Percentiles rank a stretch among this genome's conserved stretches.
These are phyloP conservation scores for Tetranychus truncatus DNA, from an alignment of 2,888 invertebrate genomes.

Conservation along the genomic window DNA sequence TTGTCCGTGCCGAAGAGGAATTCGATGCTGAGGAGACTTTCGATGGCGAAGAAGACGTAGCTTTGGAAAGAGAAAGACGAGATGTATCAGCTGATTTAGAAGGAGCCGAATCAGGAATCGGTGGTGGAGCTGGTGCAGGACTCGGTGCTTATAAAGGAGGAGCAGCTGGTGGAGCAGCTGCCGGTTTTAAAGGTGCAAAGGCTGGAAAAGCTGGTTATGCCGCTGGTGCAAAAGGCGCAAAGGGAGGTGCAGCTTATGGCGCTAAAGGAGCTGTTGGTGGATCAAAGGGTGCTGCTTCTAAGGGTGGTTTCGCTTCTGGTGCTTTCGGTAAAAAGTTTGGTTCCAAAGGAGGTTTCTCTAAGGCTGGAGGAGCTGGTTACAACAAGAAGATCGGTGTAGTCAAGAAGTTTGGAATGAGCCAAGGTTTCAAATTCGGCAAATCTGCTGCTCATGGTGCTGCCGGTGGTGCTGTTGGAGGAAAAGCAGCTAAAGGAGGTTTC, in stretches of 20 bases:
- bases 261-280: conserved; percentile 13
- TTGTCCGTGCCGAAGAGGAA: not conserved
- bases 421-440: conserved; percentile 19
- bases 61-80: not conserved
- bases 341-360: conserved; percentile 14
- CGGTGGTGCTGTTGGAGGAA: conserved; percentile 16
- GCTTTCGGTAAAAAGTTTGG: conserved; percentile 18
- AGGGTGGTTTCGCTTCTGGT: conserved; percentile 14
- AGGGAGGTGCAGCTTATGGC: conserved; percentile 12
- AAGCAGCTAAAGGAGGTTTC: not conserved
- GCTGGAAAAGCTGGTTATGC: conserved; percentile 13
- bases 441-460: conserved; percentile 14
- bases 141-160: conserved; percentile 7
- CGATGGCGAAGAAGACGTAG: not conserved
- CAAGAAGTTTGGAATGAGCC: conserved; percentile 14
- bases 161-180: conserved; percentile 10
- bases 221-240: conserved; percentile 8
- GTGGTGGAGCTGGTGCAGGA: not conserved
- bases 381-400: conserved; percentile 16
- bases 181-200: conserved; percentile 11
- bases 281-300: conserved; percentile 13
- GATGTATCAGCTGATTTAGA: conserved; percentile 2
- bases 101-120: not conserved
- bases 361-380: conserved; percentile 13
- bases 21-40: too few relatives aligned